A percentile compares a stretch with the other conserved stretches of the same genome.
Evolutionary conservation across 2,888 invertebrate species (phyloP).

Genomic region (Campoplex capitator): DNA sequence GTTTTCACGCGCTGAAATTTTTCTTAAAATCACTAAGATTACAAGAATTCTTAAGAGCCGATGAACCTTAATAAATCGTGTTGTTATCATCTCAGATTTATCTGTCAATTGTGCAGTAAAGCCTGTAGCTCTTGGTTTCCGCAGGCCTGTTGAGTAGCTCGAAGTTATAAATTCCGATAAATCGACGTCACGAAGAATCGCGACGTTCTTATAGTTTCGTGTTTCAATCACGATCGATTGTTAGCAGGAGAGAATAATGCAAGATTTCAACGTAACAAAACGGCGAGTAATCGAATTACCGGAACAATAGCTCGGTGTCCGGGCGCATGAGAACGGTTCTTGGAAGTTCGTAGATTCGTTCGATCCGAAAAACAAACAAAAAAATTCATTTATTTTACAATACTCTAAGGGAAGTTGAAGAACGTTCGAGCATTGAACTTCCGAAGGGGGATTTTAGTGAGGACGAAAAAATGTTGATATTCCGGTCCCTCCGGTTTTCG

Average conservation of each 20-base stretch:
- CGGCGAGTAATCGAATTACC: neutral
- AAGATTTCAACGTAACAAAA: neutral
- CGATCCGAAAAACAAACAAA: too few relatives aligned
- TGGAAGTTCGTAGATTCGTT: neutral
- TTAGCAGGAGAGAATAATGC: neutral
- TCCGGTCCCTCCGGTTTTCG: conserved; percentile 47
- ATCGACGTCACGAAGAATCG: neutral
- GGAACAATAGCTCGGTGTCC: neutral
- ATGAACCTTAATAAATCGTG: neutral
- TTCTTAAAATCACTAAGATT: neutral
- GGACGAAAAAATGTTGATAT: conserved; percentile 44
- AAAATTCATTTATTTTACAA: neutral
- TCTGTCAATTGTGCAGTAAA: neutral
- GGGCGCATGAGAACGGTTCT: neutral
- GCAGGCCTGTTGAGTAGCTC: neutral
- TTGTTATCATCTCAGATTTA: neutral
- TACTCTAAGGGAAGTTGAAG: neutral
- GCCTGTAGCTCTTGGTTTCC: too few relatives aligned
- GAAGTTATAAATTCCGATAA: neutral
- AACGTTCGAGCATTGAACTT: conserved; percentile 7
- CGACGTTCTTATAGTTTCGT: conserved; percentile 1
- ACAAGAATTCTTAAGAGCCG: neutral
- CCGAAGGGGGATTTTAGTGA: neutral
- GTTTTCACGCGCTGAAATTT: neutral
- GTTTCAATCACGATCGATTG: neutral